Conservation (phyloP, 1,140 invertebrate genomes). For the Onthophagus taurus region DNA sequence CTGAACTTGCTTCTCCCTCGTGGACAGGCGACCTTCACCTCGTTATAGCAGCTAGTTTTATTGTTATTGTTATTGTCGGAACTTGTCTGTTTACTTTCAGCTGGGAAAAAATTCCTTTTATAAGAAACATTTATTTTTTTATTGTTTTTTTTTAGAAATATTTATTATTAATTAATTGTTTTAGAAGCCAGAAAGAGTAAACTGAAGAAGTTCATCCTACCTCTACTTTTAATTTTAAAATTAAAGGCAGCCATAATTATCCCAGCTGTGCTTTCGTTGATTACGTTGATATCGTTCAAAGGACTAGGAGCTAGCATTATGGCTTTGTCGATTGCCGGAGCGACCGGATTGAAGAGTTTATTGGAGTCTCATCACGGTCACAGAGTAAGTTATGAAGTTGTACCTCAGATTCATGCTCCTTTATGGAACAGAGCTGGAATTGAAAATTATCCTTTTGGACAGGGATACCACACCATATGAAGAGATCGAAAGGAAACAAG, state of each 20-base stretch:
- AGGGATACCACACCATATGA: conserved; percentile 9
- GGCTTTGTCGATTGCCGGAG: conserved; percentile 49
- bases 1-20: too few species aligned
- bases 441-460: background rate
- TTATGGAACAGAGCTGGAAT: conserved; percentile 29
- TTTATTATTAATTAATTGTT: conserved; percentile 15
- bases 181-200: conserved; percentile 48
- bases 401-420: conserved; percentile 40
- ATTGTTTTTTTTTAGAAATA: conserved; percentile 9
- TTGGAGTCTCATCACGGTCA: conserved; percentile 24
- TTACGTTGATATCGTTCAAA: conserved; percentile 54
- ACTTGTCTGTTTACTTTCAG: too few species aligned
- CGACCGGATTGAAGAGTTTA: conserved; percentile 42
- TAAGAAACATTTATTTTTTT: background rate
- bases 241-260: conserved; percentile 52
- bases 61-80: conserved; percentile 5
- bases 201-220: conserved; percentile 51
- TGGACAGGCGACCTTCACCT: too few species aligned
- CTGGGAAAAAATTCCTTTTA: background rate
- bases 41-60: too few species aligned
- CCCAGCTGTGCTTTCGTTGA: conserved; percentile 50
- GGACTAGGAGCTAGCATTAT: conserved; percentile 52
- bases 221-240: conserved; percentile 50
- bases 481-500: too few species aligned
- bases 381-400: conserved; percentile 39